A percentile compares a stretch with the other conserved stretches of the same genome.
phyloP scores from a whole-genome alignment of 2,113 vertebrate genomes.

The Epinephelus cyanopodus region DNA sequence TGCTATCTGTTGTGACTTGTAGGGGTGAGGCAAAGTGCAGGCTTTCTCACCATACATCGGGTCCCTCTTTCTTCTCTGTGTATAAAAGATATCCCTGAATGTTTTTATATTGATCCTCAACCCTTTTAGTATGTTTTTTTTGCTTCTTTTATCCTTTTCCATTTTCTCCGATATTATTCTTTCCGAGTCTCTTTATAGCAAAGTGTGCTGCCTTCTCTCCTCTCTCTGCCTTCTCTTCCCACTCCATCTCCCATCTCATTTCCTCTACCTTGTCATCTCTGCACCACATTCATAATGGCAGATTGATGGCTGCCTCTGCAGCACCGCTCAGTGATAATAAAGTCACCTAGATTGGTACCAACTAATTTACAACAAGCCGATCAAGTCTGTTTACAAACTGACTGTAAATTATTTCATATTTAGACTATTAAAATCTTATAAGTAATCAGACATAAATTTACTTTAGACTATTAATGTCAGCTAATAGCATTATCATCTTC shows the following conservation, averaged over 20 bases:
- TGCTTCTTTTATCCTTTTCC: constrained; percentile 16
- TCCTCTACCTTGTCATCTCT: constrained; percentile 43
- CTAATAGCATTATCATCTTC: constrained; percentile 14
- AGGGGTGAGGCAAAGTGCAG: constrained; percentile 49
- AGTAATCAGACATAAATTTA: constrained; percentile 26
- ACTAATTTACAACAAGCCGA: constrained; percentile 53
- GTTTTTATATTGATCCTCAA: constrained; percentile 20
- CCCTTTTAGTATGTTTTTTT: constrained; percentile 7
- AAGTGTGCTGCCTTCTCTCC: constrained; percentile 6
- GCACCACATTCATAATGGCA: constrained; percentile 50
- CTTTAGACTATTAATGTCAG: not conserved
- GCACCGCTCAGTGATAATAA: constrained; percentile 32
- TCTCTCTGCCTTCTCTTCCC: constrained; percentile 27
- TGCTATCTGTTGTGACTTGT: constrained; percentile 33
- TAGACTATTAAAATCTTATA: constrained; percentile 19
- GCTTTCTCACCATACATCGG: constrained; percentile 3
- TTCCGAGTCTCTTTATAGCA: constrained; percentile 22
- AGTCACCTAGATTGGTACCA: constrained; percentile 35
- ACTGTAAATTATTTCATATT: constrained; percentile 41
- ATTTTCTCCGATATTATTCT: constrained; percentile 27
- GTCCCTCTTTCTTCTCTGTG: not conserved
- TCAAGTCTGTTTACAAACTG: constrained; percentile 33
- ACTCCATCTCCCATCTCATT: constrained; percentile 46
- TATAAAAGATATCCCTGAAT: constrained; percentile 1
- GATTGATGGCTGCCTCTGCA: constrained; percentile 62